phyloP scores from a whole-genome alignment of 2,888 invertebrate species.

The Drosophila helvetica region DNA sequence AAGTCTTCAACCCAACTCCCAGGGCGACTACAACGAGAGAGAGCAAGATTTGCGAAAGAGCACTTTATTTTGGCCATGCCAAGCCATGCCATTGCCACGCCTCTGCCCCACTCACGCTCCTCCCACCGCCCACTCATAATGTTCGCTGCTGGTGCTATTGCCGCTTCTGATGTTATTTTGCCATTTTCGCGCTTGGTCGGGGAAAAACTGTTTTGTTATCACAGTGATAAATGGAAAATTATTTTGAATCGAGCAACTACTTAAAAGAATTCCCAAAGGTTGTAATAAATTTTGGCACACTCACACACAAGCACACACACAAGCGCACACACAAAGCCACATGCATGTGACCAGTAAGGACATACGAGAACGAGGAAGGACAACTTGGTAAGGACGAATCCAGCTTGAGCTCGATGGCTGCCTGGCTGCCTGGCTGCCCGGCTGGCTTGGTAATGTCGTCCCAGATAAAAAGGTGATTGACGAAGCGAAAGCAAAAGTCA shows the following conservation, averaged over 20 bases:
- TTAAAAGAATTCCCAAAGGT: conserved; percentile 81
- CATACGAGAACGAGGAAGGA: conserved; percentile 51
- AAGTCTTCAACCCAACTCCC: conserved; percentile 51
- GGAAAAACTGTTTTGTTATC: conserved; percentile 77
- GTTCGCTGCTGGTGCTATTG: conserved; percentile 28
- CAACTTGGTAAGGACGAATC: conserved; percentile 54
- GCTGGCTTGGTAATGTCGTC: conserved; percentile 70
- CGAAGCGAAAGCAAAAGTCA: conserved; percentile 77
- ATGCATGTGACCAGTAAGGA: conserved; percentile 30
- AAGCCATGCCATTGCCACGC: conserved; percentile 54
- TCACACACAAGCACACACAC: conserved; percentile 36
- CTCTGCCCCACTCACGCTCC: conserved; percentile 20
- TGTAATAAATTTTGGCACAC: conserved; percentile 80
- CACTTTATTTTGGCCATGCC: conserved; percentile 68
- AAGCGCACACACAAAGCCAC: conserved; percentile 20
- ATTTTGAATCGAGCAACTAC: conserved; percentile 81
- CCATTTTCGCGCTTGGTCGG: conserved; percentile 67
- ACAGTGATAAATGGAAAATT: conserved; percentile 81
- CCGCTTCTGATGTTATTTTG: conserved; percentile 67
- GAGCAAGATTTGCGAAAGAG: conserved; percentile 68
- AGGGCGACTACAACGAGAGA: conserved; percentile 45
- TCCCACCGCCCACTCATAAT: conserved; percentile 60
- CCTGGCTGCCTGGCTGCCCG: conserved; percentile 27
- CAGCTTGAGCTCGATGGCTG: conserved; percentile 48
- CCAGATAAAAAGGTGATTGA: conserved; percentile 77